Conservation (phyloP, 1,140 invertebrate species). For the Eubasilissa regina region DNA sequence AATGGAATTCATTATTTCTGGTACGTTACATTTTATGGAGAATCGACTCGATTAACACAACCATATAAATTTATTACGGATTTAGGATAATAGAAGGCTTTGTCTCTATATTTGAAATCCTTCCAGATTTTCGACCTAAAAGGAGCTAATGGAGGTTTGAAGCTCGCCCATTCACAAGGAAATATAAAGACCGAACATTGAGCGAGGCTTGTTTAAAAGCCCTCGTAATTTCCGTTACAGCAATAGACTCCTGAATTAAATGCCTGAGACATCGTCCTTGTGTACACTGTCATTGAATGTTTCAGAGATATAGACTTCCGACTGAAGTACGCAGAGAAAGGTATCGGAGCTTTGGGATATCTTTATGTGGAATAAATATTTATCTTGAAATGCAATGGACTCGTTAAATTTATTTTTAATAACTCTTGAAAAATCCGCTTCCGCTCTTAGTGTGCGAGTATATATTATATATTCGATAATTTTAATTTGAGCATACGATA, state of each 20-base stretch:
- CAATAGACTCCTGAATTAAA: conserved; percentile 20
- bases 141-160: neutral
- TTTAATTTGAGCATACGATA: too few species aligned
- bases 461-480: too few species aligned
- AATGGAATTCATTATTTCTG: neutral
- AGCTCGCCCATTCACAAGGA: conserved; percentile 7
- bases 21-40: conserved; percentile 16
- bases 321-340: too few species aligned
- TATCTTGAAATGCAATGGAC: too few species aligned
- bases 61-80: conserved; percentile 10
- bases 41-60: neutral
- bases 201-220: conserved; percentile 15
- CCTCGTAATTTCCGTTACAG: conserved; percentile 27
- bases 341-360: too few species aligned
- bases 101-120: neutral
- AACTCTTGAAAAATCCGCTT: too few species aligned
- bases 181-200: conserved; percentile 22
- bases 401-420: too few species aligned
- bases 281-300: conserved; percentile 20
- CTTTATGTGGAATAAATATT: too few species aligned
- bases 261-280: conserved; percentile 15
- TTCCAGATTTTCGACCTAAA: neutral
- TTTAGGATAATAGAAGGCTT: neutral
- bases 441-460: too few species aligned
- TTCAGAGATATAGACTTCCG: neutral